phyloP scores from a whole-genome alignment of 2,888 invertebrate genomes.

The Epicampocera succincta region DNA sequence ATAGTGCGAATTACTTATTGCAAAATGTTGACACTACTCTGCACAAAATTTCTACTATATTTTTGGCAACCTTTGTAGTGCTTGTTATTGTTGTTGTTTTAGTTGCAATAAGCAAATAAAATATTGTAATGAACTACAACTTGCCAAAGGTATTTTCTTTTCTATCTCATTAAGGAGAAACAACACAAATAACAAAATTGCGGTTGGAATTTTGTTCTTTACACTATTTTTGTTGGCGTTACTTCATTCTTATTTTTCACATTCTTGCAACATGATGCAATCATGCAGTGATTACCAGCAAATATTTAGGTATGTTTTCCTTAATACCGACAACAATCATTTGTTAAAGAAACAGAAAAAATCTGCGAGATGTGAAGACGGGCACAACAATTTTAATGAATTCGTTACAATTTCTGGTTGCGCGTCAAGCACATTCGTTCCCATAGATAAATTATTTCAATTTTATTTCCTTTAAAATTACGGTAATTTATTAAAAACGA shows the following conservation, averaged over 20 bases:
- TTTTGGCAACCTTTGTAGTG: conserved; percentile 56
- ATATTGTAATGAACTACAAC: conserved; percentile 58
- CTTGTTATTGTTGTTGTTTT: conserved; percentile 22
- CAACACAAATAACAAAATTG: conserved; percentile 49
- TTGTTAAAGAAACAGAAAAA: conserved; percentile 25
- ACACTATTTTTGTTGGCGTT: conserved; percentile 17
- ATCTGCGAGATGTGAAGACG: conserved; percentile 21
- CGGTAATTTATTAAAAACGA: conserved; percentile 51
- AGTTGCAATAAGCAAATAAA: conserved; percentile 23
- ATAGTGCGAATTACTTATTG: conserved; percentile 20
- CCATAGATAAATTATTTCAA: conserved; percentile 57
- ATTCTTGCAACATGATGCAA: conserved; percentile 59
- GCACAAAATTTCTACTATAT: conserved; percentile 28
- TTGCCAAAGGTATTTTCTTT: conserved; percentile 67
- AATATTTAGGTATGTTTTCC: conserved; percentile 36
- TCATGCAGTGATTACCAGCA: conserved; percentile 51
- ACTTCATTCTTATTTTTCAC: conserved; percentile 11
- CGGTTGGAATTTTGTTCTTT: conserved; percentile 44
- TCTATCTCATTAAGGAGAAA: conserved; percentile 65
- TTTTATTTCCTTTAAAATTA: conserved; percentile 57
- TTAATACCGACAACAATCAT: conserved; percentile 20
- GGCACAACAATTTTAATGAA: conserved; percentile 52
- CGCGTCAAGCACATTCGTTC: conserved; percentile 7
- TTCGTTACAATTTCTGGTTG: conserved; percentile 35
- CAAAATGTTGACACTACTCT: not conserved